Conservation (phyloP, 2,797 vertebrate genomes). For the Furcifer pardalis region DNA sequence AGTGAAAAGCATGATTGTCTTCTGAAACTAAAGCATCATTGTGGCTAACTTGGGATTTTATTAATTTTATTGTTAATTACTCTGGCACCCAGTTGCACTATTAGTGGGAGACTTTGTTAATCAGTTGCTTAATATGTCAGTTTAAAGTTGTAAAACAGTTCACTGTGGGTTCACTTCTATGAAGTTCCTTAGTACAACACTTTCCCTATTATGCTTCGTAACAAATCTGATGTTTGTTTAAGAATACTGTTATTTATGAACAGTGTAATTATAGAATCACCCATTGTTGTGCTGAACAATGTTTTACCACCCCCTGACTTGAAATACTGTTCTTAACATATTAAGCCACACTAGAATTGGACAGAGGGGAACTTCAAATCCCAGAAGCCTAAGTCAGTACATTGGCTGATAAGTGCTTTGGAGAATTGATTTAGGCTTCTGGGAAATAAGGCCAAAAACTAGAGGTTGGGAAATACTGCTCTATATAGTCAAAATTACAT, state of each 20-base stretch:
- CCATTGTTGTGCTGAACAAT: neutral
- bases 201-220: conserved; percentile 1
- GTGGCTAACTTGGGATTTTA: conserved; percentile 49
- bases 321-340: no score
- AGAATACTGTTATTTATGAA: neutral
- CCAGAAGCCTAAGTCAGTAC: no score
- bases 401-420: no score
- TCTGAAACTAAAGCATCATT: conserved; percentile 44
- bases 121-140: neutral
- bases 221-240: neutral
- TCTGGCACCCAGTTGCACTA: neutral
- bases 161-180: neutral
- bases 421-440: no score
- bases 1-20: conserved; percentile 55
- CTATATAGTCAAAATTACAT: conserved; percentile 9
- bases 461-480: no score
- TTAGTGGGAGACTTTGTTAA: neutral
- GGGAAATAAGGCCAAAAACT: no score
- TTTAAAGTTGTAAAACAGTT: conserved; percentile 10
- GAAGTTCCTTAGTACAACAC: conserved; percentile 15
- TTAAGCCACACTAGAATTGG: no score
- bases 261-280: neutral
- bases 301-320: neutral
- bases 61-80: neutral
- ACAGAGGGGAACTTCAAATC: no score